Conservation (phyloP, 1,140 invertebrate genomes). For the Drosophila murphyi region DNA sequence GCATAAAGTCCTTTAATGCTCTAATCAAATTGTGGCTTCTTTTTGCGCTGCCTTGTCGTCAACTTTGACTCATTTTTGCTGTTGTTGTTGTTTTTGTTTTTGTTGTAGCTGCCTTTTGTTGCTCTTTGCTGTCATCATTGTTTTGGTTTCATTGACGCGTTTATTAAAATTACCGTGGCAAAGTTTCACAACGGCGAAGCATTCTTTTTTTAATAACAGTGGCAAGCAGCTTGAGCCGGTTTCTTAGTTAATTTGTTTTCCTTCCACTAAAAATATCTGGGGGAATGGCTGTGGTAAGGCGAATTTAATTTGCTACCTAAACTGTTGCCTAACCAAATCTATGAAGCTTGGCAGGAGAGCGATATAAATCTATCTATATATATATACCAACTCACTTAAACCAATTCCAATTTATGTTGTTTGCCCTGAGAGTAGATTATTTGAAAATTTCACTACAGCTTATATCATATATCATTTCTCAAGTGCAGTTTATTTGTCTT, state of each 20-base stretch:
- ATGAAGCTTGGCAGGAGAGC: too few relatives aligned
- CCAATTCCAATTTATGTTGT: neutral
- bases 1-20: constrained; percentile 80
- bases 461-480: neutral
- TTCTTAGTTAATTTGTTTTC: constrained; percentile 42
- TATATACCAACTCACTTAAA: neutral
- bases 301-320: constrained; percentile 23
- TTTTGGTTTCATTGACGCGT: constrained; percentile 81
- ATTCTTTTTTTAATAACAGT: constrained; percentile 67
- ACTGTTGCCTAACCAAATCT: neutral
- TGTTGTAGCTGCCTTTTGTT: constrained; percentile 19
- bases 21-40: constrained; percentile 82
- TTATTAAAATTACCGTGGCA: constrained; percentile 79
- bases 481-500: constrained; percentile 2
- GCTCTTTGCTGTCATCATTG: constrained; percentile 68
- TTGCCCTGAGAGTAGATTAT: neutral
- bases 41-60: constrained; percentile 58
- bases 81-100: constrained; percentile 37
- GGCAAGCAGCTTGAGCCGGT: constrained; percentile 15
- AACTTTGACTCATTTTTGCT: constrained; percentile 51
- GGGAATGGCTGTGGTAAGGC: constrained; percentile 5
- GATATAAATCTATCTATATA: neutral
- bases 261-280: constrained; percentile 36
- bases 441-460: neutral
- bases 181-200: constrained; percentile 57